A percentile compares a stretch with the other conserved stretches of the same genome.
Evolutionary conservation across 2,888 invertebrate genomes (phyloP).

Genomic region (Altica lythri): DNA sequence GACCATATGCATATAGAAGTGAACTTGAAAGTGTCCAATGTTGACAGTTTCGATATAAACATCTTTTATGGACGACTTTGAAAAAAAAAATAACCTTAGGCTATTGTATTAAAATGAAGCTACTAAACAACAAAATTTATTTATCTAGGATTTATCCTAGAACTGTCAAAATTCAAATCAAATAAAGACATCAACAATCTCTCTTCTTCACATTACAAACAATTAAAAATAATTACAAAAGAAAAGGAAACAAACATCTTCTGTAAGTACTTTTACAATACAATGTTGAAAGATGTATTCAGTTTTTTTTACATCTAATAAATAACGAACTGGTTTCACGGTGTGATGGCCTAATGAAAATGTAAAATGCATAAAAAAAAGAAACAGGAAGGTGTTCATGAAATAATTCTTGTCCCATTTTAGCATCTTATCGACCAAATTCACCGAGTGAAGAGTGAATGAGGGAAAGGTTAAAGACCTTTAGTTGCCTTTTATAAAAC

Average conservation of each 20-base stretch:
- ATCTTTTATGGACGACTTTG: too few relatives aligned
- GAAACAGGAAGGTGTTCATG: constrained; percentile 21
- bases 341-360: constrained; percentile 18
- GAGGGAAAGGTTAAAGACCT: constrained; percentile 26
- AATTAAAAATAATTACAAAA: constrained; percentile 1
- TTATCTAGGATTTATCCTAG: too few relatives aligned
- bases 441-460: constrained; percentile 17
- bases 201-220: too few relatives aligned
- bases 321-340: constrained; percentile 21
- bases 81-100: too few relatives aligned
- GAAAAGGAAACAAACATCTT: background rate
- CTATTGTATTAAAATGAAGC: too few relatives aligned
- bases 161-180: too few relatives aligned
- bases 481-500: constrained; percentile 28
- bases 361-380: constrained; percentile 7
- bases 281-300: constrained; percentile 3
- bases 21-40: too few relatives aligned
- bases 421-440: constrained; percentile 23
- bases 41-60: too few relatives aligned
- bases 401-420: constrained; percentile 27
- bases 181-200: too few relatives aligned
- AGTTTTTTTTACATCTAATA: constrained; percentile 13
- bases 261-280: background rate
- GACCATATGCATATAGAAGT: too few relatives aligned
- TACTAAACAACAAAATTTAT: too few relatives aligned